Conservation (phyloP, 1,140 invertebrate species). For the Ctenoplectra terminalis region DNA sequence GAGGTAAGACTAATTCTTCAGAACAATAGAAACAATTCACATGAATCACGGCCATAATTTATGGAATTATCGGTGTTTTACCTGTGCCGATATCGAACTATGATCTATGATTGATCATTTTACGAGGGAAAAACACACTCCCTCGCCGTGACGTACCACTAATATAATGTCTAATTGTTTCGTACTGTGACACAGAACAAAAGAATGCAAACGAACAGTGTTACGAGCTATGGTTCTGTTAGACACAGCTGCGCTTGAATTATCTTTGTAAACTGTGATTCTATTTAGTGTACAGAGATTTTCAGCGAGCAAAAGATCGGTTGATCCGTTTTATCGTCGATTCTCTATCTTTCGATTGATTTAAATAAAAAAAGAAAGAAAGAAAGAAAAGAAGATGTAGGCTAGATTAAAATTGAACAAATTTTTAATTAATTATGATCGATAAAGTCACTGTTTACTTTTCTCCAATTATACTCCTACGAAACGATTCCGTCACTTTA, state of each 20-base stretch:
- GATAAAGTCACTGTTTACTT: background rate
- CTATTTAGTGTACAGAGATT: background rate
- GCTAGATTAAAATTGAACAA: background rate
- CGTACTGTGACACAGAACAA: constrained; percentile 33
- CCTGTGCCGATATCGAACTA: background rate
- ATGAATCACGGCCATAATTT: background rate
- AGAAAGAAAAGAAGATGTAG: no score
- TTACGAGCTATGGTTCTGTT: background rate
- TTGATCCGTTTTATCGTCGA: background rate
- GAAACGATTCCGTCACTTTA: background rate
- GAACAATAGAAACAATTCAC: no score
- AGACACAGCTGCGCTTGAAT: background rate
- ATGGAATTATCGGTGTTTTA: background rate
- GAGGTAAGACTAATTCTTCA: no score
- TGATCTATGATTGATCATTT: constrained; percentile 27
- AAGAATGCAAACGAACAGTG: constrained; percentile 37
- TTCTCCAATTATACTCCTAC: background rate
- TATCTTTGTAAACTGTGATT: constrained; percentile 2
- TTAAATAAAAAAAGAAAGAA: no score
- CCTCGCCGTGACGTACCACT: background rate
- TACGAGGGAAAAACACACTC: background rate
- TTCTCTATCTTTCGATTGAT: no score
- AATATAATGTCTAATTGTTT: constrained; percentile 25
- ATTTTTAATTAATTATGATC: background rate
- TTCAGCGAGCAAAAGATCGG: background rate